Base-by-base conservation (phyloP, 2,797 vertebrate species). In the Pangasius djambal region DNA sequence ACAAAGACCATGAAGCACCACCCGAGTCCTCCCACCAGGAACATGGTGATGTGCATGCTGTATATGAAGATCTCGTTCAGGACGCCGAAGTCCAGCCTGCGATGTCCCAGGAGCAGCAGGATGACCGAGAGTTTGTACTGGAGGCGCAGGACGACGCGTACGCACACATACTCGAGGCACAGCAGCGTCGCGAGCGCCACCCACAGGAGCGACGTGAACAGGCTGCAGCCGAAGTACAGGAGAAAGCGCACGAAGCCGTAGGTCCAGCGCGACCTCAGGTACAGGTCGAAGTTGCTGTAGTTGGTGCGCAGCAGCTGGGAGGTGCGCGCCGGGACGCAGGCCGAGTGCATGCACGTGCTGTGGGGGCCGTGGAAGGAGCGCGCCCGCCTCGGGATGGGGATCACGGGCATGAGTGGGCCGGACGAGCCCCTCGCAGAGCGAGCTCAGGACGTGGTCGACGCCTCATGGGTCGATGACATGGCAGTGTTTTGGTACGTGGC, bases 1-100 rank as follows among this genome's bases (percentile, higher is more conserved):
- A 99, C 98, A 90, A 99, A 99, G 61, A 99, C 98, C 98, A 99
- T 98, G 94, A 99, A 99, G 94, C 98, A 99, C 98, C 98, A 99
- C 75, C 98, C 98, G 44, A 99, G 96, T 9, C 98, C 98, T 18
- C 98, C 98, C 57, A 99, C 97, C 90, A 99, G 97, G 93, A 99
- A 98, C 98, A 99, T 97, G 92, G 98, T 99, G 89, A 99, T 98
- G 85, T 98, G 98, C 93, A 99, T 98, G 91, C 97, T 97, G 82
- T 98, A 98, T 94, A 99, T 97, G 94, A 98, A 97, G 93, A 99
- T 96, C 94, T 99, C 97, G 88, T 99, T 99, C 25, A 99, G 89
- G 87, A 97, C 95, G 89, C 97, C 97, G 90, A 99, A 98, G 95
- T 99, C 98, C 91, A 99, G 95, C 0, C 98, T 96, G 91, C 97